phyloP scores from a whole-genome alignment of 2,113 vertebrate species.

The Semnornis frantzii region DNA sequence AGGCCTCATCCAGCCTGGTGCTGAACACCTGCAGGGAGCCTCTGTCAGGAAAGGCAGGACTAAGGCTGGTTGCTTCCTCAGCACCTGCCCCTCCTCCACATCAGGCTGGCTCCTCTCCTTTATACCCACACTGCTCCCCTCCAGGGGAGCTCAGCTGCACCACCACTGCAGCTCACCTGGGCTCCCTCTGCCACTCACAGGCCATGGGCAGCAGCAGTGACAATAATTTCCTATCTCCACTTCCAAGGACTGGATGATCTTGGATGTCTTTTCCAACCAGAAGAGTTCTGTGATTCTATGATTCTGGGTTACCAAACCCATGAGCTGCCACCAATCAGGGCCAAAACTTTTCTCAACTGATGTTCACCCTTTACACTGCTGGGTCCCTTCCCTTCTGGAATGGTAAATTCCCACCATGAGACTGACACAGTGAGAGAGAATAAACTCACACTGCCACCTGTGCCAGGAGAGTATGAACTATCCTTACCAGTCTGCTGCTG shows the following conservation, averaged over 20 bases:
- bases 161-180: not conserved
- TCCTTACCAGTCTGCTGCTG: too few relatives aligned
- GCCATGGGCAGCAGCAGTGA: not conserved
- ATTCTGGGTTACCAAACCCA: not conserved
- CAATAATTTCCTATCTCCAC: not conserved
- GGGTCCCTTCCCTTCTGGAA: not conserved
- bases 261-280: too few relatives aligned
- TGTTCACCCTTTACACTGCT: not conserved
- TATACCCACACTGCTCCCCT: not conserved
- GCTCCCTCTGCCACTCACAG: not conserved
- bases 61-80: constrained; percentile 11
- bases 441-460: not conserved
- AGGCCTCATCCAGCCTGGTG: too few relatives aligned
- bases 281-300: too few relatives aligned
- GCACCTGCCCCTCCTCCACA: not conserved
- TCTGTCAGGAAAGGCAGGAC: not conserved
- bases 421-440: not conserved
- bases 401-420: not conserved
- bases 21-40: not conserved
- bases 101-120: not conserved
- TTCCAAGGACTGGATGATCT: not conserved
- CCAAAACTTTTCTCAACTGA: not conserved
- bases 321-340: not conserved
- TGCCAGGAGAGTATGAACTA: too few relatives aligned
- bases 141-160: too few relatives aligned